phyloP scores from a whole-genome alignment of 2,888 invertebrate genomes.

The Pseudanteris insignis region DNA sequence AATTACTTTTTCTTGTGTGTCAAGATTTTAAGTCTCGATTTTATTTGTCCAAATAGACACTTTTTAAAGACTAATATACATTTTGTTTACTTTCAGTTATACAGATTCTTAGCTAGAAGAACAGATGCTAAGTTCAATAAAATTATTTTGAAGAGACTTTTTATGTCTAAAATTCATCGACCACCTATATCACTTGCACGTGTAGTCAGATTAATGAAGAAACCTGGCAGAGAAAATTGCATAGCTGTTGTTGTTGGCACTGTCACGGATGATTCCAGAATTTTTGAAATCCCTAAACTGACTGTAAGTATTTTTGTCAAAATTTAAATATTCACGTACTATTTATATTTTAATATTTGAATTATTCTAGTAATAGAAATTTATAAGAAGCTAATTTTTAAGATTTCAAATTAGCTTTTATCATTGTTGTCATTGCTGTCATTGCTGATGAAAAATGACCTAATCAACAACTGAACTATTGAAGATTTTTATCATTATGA shows the following conservation, averaged over 20 bases:
- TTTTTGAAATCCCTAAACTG: conserved; percentile 91
- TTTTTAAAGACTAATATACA: too few relatives aligned
- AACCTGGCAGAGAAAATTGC: conserved; percentile 84
- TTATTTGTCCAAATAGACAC: too few relatives aligned
- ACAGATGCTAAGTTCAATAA: conserved; percentile 96
- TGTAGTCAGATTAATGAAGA: conserved; percentile 86
- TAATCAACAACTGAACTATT: too few relatives aligned
- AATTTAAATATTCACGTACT: too few relatives aligned
- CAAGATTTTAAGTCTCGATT: too few relatives aligned
- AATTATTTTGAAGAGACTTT: conserved; percentile 91
- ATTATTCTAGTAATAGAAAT: too few relatives aligned
- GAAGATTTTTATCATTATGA: too few relatives aligned
- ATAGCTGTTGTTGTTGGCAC: conserved; percentile 95
- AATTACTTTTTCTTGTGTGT: not conserved
- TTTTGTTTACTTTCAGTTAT: conserved; percentile 78
- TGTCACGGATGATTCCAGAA: conserved; percentile 93
- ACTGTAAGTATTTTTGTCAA: conserved; percentile 75
- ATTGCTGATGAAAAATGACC: too few relatives aligned
- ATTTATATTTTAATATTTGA: too few relatives aligned
- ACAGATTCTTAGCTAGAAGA: conserved; percentile 95
- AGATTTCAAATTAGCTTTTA: too few relatives aligned
- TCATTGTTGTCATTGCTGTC: too few relatives aligned
- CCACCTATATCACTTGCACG: conserved; percentile 94
- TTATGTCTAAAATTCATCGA: conserved; percentile 96
- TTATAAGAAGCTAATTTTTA: too few relatives aligned